Conservation (phyloP, 2,113 vertebrate genomes). For the Phalacrocorax carbo region DNA sequence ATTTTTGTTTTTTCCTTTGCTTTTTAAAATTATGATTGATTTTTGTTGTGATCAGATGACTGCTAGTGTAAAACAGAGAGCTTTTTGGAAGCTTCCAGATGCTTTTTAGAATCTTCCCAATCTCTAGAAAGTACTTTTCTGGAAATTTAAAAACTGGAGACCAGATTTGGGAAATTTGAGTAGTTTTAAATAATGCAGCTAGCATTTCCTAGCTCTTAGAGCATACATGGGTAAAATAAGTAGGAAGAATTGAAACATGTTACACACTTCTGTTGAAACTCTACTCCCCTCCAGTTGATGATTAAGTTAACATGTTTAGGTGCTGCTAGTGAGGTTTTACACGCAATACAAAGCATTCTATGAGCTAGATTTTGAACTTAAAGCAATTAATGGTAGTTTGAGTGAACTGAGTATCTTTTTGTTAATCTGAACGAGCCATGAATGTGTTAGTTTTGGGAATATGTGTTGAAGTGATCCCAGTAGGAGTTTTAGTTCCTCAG, state of each 20-base stretch:
- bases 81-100: not conserved
- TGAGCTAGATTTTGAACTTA: not conserved
- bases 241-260: not conserved
- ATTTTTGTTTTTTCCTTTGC: not conserved
- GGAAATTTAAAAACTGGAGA: not conserved
- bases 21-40: not conserved
- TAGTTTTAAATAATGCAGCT: not conserved
- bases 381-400: not conserved
- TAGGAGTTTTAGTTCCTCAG: not conserved
- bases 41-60: not conserved
- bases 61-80: not conserved
- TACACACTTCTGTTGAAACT: not conserved
- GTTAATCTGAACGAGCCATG: not conserved
- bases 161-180: not conserved
- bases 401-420: not conserved
- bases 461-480: not conserved
- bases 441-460: not conserved
- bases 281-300: not conserved
- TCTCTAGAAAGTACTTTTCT: not conserved
- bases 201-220: not conserved
- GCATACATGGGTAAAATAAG: not conserved
- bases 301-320: not conserved
- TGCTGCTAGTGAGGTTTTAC: not conserved
- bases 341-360: not conserved
- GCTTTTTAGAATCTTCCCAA: not conserved